These are phyloP conservation scores for Dendrolimus pini DNA, from an alignment of 2,888 invertebrate genomes.

Conservation along the genomic window DNA sequence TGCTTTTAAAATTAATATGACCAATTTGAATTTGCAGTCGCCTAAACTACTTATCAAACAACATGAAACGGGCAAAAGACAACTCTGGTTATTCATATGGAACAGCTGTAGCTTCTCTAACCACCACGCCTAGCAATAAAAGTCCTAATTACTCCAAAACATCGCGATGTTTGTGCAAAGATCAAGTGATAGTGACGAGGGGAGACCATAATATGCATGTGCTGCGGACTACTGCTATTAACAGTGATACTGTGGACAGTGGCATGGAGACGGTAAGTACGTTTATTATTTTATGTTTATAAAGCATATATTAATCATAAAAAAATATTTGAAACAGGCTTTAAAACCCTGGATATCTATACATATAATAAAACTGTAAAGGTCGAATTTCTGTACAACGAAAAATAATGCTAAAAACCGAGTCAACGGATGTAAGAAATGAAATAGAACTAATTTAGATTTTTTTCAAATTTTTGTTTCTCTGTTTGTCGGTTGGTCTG, in stretches of 20 bases:
- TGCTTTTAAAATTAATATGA: too few relatives aligned
- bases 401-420: too few relatives aligned
- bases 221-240: conserved; percentile 59
- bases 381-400: too few relatives aligned
- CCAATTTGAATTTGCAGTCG: conserved; percentile 34
- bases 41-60: conserved; percentile 37
- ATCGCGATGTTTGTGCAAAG: conserved; percentile 39
- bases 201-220: conserved; percentile 45
- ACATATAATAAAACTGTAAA: too few relatives aligned
- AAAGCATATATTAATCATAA: not conserved
- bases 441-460: too few relatives aligned
- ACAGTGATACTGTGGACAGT: conserved; percentile 39
- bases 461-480: too few relatives aligned
- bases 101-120: conserved; percentile 46
- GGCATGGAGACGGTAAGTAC: conserved; percentile 42
- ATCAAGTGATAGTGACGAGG: conserved; percentile 25
- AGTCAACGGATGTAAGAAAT: too few relatives aligned
- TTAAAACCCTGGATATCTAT: too few relatives aligned
- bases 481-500: too few relatives aligned
- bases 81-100: conserved; percentile 65
- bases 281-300: not conserved
- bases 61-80: conserved; percentile 60
- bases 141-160: conserved; percentile 25
- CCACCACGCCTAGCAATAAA: conserved; percentile 27
- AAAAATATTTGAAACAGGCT: too few relatives aligned